Evolutionary conservation across 2,113 vertebrate genomes (phyloP), one percentile per base, ranked within the genome.

Genomic region (Uria aalge): DNA sequence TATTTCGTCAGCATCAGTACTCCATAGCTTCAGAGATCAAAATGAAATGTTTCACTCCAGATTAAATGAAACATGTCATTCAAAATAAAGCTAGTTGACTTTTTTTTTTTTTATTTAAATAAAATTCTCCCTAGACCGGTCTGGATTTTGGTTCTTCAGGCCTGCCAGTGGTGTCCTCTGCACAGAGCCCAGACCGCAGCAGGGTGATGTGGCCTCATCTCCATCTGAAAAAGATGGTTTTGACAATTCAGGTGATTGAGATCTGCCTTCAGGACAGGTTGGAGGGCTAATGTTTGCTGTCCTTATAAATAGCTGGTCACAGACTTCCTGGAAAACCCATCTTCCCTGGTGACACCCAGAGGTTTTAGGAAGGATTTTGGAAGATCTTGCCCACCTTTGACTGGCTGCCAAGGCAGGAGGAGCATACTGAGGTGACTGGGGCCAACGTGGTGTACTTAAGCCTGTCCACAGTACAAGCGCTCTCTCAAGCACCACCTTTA

Each of bases 401-500:
- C 26, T 18, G 43, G 56, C 43, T 75, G 62, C 36, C 24, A 17
- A 52, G n/a, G 40, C 8, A 10, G 36, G 23, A 87, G 64, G 23
- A 90, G 18, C 36, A 14, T 26, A 8, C 19, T 0, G 6, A 43
- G 30, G n/a, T 36, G 50, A 12, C 3, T 1, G 20, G 53, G 23
- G 34, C 27, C 45, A 30, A 6, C 0, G 2, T 6, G 64, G 23
- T 32, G 38, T 21, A 0, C 15, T 50, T 8, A 5, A 11, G 6
- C 18, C 34, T 43, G 26, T 53, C 20, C 7, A 1, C 19, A 12
- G 15, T 19, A 36, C 1, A 4, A 26, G 21, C 0, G 0, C 43
- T 66, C 50, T 47, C 27, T 82, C 24, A 82, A 34, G 56, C 27
- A 55, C 14, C 0, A 1, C 8, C 9, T 41, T 29, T 19, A 26